These are phyloP conservation scores for Anguilla obscura DNA, from an alignment of 2,797 vertebrate species.

Conservation along the genomic window DNA sequence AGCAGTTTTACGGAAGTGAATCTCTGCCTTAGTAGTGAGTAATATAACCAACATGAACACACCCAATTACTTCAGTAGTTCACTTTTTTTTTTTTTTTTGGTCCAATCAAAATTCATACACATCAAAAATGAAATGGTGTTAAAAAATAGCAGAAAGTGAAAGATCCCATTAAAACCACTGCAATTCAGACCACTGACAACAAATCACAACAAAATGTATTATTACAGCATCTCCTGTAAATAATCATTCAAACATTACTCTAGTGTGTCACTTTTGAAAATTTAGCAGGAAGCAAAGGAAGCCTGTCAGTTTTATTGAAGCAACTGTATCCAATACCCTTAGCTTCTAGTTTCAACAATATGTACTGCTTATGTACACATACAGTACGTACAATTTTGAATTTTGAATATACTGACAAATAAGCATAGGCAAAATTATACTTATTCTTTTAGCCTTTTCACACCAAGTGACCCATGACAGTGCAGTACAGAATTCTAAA, in stretches of 20 bases:
- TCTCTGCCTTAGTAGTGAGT: background rate
- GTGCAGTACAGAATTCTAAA: background rate
- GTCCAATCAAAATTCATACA: background rate
- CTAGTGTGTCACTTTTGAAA: background rate
- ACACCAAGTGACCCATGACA: background rate
- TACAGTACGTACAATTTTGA: too few relatives aligned
- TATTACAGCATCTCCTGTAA: background rate
- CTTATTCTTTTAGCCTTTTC: background rate
- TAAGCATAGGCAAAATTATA: too few relatives aligned
- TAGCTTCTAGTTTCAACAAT: too few relatives aligned
- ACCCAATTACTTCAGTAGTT: background rate
- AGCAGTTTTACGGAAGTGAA: slow-evolving; percentile 20
- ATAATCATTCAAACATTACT: background rate
- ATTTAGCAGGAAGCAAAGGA: too few relatives aligned
- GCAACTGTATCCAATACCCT: too few relatives aligned
- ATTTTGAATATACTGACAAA: too few relatives aligned
- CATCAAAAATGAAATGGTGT: too few relatives aligned
- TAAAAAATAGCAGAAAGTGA: background rate
- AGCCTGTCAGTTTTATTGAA: too few relatives aligned
- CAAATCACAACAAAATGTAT: background rate
- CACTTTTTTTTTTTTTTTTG: background rate
- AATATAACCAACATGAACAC: background rate
- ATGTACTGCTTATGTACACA: too few relatives aligned
- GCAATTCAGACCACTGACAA: background rate
- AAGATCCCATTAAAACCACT: background rate